phyloP scores from a whole-genome alignment of 2,797 vertebrate species.

The Sebastes steindachneri region DNA sequence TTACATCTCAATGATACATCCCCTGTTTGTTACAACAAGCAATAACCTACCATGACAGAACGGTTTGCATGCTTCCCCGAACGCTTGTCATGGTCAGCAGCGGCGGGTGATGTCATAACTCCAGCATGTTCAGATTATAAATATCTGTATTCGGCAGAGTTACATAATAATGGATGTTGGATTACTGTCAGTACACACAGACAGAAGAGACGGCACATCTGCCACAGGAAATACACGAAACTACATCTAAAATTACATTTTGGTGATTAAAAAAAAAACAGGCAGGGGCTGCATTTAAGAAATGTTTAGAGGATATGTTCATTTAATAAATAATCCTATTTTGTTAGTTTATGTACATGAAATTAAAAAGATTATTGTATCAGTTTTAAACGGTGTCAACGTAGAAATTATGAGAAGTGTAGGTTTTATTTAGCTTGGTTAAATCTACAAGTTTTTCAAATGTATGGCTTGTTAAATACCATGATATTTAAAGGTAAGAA shows the following conservation, averaged over 20 bases:
- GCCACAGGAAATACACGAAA: constrained; percentile 52
- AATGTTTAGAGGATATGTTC: background rate
- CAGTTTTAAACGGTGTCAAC: background rate
- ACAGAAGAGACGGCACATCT: constrained; percentile 65
- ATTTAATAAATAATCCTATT: background rate
- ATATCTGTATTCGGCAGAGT: constrained; percentile 80
- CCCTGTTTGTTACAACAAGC: constrained; percentile 45
- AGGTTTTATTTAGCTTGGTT: background rate
- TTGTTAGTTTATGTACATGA: background rate
- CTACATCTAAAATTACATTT: constrained; percentile 17
- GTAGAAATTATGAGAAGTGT: background rate
- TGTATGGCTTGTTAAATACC: background rate
- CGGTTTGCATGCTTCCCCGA: constrained; percentile 75
- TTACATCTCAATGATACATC: constrained; percentile 31
- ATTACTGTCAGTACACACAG: constrained; percentile 76
- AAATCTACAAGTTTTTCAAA: background rate
- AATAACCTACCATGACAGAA: constrained; percentile 74
- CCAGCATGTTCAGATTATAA: constrained; percentile 82
- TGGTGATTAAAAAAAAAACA: constrained; percentile 1
- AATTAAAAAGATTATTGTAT: background rate
- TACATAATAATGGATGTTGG: constrained; percentile 81
- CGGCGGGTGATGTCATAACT: constrained; percentile 78
- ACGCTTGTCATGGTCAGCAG: constrained; percentile 70
- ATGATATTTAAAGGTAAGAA: background rate
- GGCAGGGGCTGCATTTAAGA: background rate